Percentiles rank a stretch among this genome's conserved stretches.
Evolutionary conservation across 2,797 vertebrate species (phyloP).

Genomic region (Simalia tracyae): DNA sequence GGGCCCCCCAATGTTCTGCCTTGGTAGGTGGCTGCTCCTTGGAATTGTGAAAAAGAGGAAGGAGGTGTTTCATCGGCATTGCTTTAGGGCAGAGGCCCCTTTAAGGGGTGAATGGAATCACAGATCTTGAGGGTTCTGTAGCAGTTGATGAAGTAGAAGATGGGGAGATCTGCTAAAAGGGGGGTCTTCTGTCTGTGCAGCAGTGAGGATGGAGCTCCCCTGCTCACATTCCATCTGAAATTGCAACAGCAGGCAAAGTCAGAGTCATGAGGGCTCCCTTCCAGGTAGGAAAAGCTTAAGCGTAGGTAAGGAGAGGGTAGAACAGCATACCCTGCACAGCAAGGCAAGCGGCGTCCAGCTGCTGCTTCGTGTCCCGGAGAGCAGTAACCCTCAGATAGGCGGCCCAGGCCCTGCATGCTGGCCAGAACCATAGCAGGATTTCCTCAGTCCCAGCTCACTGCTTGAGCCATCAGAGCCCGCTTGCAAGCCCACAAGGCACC

Average conservation of each 20-base stretch:
- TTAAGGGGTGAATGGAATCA: conserved; percentile 22
- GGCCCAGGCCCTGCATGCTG: too few species aligned
- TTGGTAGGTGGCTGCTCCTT: neutral
- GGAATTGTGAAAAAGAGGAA: fast-evolving
- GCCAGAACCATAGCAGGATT: neutral
- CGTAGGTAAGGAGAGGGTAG: neutral
- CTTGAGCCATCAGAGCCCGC: too few species aligned
- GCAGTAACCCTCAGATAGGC: neutral
- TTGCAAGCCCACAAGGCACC: neutral
- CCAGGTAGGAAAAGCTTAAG: neutral
- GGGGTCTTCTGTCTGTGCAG: neutral
- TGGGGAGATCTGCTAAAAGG: neutral
- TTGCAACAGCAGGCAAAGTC: too few species aligned
- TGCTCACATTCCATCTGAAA: neutral
- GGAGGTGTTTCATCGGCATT: neutral
- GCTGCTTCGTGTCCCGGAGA: neutral
- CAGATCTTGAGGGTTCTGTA: neutral
- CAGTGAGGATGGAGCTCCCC: neutral
- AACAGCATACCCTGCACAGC: fast-evolving
- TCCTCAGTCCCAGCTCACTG: fast-evolving
- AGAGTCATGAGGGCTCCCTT: neutral
- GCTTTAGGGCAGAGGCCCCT: conserved; percentile 17
- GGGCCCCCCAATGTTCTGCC: too few species aligned
- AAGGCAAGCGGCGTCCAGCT: neutral
- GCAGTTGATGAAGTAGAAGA: conserved; percentile 34